Evolutionary conservation across 2,888 invertebrate genomes (phyloP).

Genomic region (Drosophila merina): DNA sequence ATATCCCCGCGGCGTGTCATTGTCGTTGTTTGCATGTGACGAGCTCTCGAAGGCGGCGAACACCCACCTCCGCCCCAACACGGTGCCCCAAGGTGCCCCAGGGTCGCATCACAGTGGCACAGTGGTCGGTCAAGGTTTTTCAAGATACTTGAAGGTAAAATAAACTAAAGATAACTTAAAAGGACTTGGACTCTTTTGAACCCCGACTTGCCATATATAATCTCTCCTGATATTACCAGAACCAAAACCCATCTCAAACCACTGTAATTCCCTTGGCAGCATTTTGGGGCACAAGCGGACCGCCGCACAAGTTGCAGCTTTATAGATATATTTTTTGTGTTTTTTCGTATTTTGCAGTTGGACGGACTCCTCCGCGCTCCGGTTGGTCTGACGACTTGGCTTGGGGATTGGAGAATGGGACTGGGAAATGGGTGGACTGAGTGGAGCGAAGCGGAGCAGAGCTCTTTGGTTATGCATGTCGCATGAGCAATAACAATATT

Average conservation of each 20-base stretch:
- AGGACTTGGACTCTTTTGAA: too few relatives aligned
- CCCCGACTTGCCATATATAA: too few relatives aligned
- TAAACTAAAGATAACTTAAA: background rate
- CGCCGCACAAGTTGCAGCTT: constrained; percentile 61
- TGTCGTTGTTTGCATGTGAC: constrained; percentile 72
- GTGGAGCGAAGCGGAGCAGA: constrained; percentile 14
- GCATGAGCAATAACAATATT: constrained; percentile 73
- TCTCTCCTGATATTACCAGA: too few relatives aligned
- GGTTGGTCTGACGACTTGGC: constrained; percentile 34
- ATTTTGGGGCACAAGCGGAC: constrained; percentile 35
- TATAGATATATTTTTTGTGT: constrained; percentile 32
- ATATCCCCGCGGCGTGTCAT: constrained; percentile 50
- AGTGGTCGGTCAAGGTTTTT: constrained; percentile 7
- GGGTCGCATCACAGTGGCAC: constrained; percentile 17
- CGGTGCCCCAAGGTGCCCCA: constrained; percentile 29
- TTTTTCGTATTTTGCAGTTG: constrained; percentile 40
- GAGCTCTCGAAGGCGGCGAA: constrained; percentile 51
- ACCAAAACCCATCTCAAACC: background rate
- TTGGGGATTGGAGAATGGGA: background rate
- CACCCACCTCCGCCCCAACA: constrained; percentile 13
- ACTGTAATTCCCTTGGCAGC: constrained; percentile 11
- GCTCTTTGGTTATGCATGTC: constrained; percentile 72
- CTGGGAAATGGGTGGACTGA: constrained; percentile 2
- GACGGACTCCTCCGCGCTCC: constrained; percentile 27
- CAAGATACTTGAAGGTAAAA: background rate